These are phyloP conservation scores for Procavia capensis DNA, from an alignment of 2,113 vertebrate species.

Conservation along the genomic window DNA sequence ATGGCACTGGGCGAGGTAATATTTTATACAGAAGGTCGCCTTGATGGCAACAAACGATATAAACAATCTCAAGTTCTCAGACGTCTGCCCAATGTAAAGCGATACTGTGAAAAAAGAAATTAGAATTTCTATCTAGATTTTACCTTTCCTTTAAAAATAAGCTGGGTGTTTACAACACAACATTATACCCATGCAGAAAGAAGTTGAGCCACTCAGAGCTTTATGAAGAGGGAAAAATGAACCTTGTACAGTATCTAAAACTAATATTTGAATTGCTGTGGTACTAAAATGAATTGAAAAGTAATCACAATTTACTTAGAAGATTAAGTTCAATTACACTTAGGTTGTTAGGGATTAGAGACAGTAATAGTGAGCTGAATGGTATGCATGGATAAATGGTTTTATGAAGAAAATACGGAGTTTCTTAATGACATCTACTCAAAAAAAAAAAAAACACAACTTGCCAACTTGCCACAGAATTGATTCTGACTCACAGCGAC, in stretches of 20 bases:
- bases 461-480: too few species aligned
- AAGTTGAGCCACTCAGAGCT: constrained; percentile 6
- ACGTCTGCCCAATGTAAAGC: neutral
- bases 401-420: neutral
- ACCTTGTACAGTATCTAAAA: neutral
- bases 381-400: neutral
- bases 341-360: constrained; percentile 66
- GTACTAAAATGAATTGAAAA: constrained; percentile 72
- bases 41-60: neutral
- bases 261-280: constrained; percentile 58
- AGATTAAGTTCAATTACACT: constrained; percentile 68
- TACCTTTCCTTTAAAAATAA: constrained; percentile 62
- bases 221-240: neutral
- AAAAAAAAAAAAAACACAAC: too few species aligned
- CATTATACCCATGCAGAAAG: constrained; percentile 46
- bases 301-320: constrained; percentile 80
- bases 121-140: neutral
- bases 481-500: too few species aligned
- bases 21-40: neutral
- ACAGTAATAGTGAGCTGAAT: constrained; percentile 58
- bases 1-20: neutral
- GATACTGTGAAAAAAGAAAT: neutral
- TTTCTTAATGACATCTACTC: neutral
- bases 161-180: constrained; percentile 26
- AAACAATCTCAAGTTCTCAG: neutral